A percentile compares a stretch with the other conserved stretches of the same genome.
These are phyloP conservation scores for Chydorus sphaericus DNA, from an alignment of 2,888 invertebrate genomes.

Conservation along the genomic window DNA sequence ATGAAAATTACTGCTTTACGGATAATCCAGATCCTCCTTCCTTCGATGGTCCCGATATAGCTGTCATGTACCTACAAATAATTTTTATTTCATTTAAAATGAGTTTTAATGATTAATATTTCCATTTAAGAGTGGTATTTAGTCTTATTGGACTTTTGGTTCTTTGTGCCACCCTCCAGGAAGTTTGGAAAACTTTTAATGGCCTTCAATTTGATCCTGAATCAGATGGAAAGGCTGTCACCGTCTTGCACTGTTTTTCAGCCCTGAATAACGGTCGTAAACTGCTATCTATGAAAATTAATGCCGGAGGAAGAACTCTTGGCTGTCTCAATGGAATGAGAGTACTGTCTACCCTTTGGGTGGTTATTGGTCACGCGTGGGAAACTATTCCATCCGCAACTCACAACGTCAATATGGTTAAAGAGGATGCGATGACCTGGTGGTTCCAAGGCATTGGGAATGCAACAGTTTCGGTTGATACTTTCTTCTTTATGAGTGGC, in stretches of 20 bases:
- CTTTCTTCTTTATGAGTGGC: slow-evolving; percentile 61
- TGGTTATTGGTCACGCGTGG: neutral
- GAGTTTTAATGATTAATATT: no score
- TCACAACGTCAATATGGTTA: no score
- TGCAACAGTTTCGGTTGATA: slow-evolving; percentile 72
- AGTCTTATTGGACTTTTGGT: neutral
- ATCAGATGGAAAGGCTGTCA: neutral
- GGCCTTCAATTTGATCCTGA: neutral
- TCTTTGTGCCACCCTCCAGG: neutral
- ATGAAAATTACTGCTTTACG: slow-evolving; percentile 8
- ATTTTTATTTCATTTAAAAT: no score
- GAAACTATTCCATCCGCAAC: slow-evolving; percentile 29
- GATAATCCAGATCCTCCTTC: neutral
- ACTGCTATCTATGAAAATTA: neutral
- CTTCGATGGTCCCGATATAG: slow-evolving; percentile 5
- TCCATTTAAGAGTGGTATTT: neutral
- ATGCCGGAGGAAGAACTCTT: neutral
- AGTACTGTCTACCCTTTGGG: slow-evolving; percentile 1
- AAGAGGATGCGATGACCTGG: neutral
- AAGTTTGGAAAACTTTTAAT: neutral
- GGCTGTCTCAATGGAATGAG: slow-evolving; percentile 2
- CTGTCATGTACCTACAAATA: slow-evolving; percentile 5
- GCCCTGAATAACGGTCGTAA: slow-evolving; percentile 27
- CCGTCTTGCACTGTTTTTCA: slow-evolving; percentile 39
- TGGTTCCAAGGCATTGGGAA: slow-evolving; percentile 56